phyloP scores from a whole-genome alignment of 2,113 vertebrate genomes.

The Sakesphorus luctuosus region DNA sequence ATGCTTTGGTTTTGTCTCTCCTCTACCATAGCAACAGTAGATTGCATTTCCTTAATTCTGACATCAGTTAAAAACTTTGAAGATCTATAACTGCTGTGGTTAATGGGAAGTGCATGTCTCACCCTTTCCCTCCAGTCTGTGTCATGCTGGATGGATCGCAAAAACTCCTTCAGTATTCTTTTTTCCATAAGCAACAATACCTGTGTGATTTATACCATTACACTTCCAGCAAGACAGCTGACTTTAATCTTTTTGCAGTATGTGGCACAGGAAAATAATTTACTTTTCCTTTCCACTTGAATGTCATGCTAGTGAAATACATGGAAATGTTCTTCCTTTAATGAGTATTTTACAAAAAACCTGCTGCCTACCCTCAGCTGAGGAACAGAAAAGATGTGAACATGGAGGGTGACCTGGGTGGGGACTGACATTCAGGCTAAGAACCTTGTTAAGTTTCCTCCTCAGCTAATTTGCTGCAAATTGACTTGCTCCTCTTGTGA shows the following conservation, averaged over 20 bases:
- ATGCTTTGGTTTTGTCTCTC: not conserved
- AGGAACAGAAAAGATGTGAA: not conserved
- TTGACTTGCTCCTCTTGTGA: not conserved
- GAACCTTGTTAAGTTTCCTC: not conserved
- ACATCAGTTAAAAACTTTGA: slow-evolving; percentile 10
- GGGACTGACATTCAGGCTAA: not conserved
- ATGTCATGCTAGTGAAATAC: not conserved
- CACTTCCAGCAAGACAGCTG: not conserved
- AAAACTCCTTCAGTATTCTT: not conserved
- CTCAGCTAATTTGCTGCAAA: not conserved
- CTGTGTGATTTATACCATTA: not conserved
- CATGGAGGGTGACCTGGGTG: not conserved
- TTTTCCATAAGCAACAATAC: not conserved
- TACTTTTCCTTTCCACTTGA: not conserved
- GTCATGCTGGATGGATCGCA: not conserved
- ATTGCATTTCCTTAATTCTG: not conserved
- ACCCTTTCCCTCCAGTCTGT: not conserved
- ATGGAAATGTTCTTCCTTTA: not conserved
- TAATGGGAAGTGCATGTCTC: not conserved
- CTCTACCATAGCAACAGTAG: not conserved
- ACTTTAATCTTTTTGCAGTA: not conserved
- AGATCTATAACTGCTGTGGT: not conserved
- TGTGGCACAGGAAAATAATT: not conserved
- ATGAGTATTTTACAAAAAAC: not conserved
- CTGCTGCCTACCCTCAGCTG: not conserved